Percentiles rank a stretch among this genome's conserved stretches.
Evolutionary conservation across 2,888 invertebrate genomes (phyloP).

Genomic region (Physocephala rufipes): DNA sequence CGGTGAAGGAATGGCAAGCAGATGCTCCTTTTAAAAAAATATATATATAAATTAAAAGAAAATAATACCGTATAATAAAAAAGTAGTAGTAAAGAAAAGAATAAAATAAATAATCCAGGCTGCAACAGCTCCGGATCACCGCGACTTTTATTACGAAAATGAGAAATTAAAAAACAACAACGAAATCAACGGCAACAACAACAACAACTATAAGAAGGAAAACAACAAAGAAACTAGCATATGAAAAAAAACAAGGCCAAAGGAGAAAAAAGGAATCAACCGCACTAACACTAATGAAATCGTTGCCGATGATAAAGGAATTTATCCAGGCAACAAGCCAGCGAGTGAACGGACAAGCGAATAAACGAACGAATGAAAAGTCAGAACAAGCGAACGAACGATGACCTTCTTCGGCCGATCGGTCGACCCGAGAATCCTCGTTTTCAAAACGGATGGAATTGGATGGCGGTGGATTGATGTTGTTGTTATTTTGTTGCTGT

Average conservation of each 20-base stretch:
- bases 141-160: background rate
- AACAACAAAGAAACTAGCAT: too few species aligned
- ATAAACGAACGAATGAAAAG: background rate
- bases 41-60: slow-evolving; percentile 34
- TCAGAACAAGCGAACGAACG: too few species aligned
- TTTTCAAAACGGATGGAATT: too few species aligned
- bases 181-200: too few species aligned
- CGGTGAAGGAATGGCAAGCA: slow-evolving; percentile 4
- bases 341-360: background rate
- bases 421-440: slow-evolving; percentile 15
- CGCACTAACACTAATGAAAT: background rate
- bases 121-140: slow-evolving; percentile 10
- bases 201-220: too few species aligned
- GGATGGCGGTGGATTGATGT: slow-evolving; percentile 13
- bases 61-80: slow-evolving; percentile 34
- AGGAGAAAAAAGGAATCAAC: background rate
- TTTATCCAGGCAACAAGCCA: too few species aligned
- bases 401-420: slow-evolving; percentile 24
- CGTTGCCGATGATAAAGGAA: background rate
- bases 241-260: background rate
- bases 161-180: background rate
- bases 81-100: slow-evolving; percentile 42
- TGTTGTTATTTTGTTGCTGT: slow-evolving; percentile 16
- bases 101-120: slow-evolving; percentile 45
- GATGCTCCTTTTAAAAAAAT: slow-evolving; percentile 15